These are phyloP conservation scores for Sinocyclocheilus anophthalmus DNA, from an alignment of 2,113 vertebrate species.

Conservation along the genomic window DNA sequence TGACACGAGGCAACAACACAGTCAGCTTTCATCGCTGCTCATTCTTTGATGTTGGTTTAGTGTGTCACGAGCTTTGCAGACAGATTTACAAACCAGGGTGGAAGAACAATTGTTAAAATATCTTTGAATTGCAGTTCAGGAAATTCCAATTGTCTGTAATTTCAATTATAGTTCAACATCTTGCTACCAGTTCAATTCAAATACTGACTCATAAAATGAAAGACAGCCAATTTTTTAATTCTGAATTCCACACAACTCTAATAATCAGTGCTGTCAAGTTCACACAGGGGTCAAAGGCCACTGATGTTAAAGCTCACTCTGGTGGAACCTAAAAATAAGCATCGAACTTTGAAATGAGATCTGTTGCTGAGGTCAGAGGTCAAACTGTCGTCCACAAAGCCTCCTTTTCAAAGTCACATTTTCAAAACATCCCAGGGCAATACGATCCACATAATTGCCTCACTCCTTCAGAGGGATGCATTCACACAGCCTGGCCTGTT, in stretches of 20 bases:
- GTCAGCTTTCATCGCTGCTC: background rate
- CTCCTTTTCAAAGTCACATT: conserved; percentile 55
- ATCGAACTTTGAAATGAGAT: conserved; percentile 65
- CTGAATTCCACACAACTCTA: background rate
- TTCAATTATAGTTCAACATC: background rate
- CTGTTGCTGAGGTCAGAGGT: conserved; percentile 50
- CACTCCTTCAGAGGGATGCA: conserved; percentile 46
- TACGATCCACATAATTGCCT: conserved; percentile 58
- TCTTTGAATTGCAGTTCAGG: background rate
- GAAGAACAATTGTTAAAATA: background rate
- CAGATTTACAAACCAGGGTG: background rate
- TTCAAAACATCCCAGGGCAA: conserved; percentile 61
- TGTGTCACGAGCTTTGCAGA: background rate
- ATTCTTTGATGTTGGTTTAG: background rate
- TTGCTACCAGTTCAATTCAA: background rate
- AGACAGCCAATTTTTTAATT: background rate
- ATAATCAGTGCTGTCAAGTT: conserved; percentile 53
- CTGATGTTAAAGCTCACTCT: conserved; percentile 39
- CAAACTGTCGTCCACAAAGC: conserved; percentile 60
- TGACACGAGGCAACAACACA: background rate
- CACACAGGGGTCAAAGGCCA: conserved; percentile 47
- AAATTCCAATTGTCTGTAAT: background rate
- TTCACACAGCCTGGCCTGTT: conserved; percentile 49
- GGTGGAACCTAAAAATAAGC: conserved; percentile 55
- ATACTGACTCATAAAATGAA: background rate